These are phyloP conservation scores for Fregata magnificens DNA, from an alignment of 2,113 vertebrate species.

Conservation along the genomic window DNA sequence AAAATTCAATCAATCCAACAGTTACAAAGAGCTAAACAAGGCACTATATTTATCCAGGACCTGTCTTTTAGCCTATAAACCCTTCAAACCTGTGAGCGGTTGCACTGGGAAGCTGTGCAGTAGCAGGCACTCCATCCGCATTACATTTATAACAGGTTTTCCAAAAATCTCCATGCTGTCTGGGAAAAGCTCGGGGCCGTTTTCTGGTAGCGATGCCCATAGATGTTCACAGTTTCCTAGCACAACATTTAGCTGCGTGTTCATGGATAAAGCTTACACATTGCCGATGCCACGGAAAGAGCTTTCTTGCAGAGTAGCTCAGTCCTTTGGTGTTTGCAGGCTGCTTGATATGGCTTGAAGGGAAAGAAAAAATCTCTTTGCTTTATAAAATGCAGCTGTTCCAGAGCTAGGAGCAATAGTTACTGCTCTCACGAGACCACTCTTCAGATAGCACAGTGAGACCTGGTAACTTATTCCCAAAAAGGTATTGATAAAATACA, in stretches of 20 bases:
- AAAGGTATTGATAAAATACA: neutral
- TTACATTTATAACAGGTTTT: neutral
- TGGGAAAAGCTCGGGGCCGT: neutral
- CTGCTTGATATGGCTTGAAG: neutral
- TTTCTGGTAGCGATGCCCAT: neutral
- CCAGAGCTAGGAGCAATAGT: neutral
- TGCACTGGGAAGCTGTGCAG: neutral
- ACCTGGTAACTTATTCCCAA: neutral
- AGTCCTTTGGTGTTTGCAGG: neutral
- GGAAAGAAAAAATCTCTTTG: neutral
- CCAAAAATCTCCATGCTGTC: neutral
- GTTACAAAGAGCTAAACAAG: neutral
- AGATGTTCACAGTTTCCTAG: neutral
- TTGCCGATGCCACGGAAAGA: accelerated
- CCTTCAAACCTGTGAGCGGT: neutral
- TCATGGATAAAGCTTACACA: neutral
- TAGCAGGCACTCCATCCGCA: neutral
- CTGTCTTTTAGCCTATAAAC: neutral
- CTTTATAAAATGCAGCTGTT: neutral
- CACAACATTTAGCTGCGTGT: neutral
- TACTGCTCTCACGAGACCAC: neutral
- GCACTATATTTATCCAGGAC: neutral
- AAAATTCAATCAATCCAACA: neutral
- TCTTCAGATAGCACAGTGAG: neutral
- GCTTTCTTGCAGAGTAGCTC: neutral